Evolutionary conservation across 2,888 invertebrate genomes (phyloP), one percentile per base, ranked within the genome.

Genomic region (Apamea monoglypha): DNA sequence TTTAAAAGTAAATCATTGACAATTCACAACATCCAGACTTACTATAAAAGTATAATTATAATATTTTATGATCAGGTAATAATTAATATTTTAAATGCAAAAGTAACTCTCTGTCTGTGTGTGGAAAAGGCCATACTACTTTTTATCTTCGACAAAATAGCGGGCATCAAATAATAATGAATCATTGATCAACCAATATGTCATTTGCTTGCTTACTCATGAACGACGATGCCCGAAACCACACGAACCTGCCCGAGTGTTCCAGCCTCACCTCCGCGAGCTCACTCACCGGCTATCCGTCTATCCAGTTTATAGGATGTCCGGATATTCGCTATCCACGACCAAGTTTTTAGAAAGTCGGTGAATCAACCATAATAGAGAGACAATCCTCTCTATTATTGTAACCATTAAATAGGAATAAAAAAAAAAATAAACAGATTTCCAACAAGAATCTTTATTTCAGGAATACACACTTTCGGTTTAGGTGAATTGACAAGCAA

Each of bases 391-490:
- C 10, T 71, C 18, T 18, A 36, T 18, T 25, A 63, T 36, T 71
- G 36, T 18, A 18, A 36, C 29, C 44, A 3, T 44, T 29, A 18
- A 47, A 73, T 74, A n/a, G 12, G 18, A 21, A 47, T 73, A 0
- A 2, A 59, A 53, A 53, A 50, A 18, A 56, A 56, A 10, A 12
- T 12, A 56, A 1, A 36, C 18, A 2, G 0, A 1, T 64, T 6
- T 56, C 21, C 0, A 68, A 29, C 36, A 4, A 53, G 12, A 29
- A 29, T 29, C 68, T 69, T 82, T 67, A 72, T 92, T 91, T 25
- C 87, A 96, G 96, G 82, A 56, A 92, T 95, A 66, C 77, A 59
- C 21, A 83, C n/a, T 40, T 78, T 92, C 0, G 81, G 6, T 8
- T 90, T 90, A 59, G 91, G 91, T 32, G 93, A 91, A 63, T 93